Evolutionary conservation across 2,113 vertebrate genomes (phyloP).

Genomic region (Galemys pyrenaicus): DNA sequence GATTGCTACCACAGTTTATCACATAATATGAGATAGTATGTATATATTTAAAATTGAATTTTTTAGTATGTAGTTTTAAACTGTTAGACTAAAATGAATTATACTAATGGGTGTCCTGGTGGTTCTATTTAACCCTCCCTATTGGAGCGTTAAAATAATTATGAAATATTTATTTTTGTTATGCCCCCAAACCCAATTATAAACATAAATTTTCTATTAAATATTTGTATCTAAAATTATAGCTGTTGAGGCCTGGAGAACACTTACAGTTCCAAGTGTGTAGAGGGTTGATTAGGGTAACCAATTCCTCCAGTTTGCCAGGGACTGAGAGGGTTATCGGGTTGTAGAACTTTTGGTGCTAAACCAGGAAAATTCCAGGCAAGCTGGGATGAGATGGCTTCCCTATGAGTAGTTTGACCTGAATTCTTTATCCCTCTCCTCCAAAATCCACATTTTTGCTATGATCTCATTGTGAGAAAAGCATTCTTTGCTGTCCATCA

Average conservation of each 20-base stretch:
- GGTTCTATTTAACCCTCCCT: background rate
- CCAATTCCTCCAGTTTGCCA: background rate
- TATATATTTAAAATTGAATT: slow-evolving; percentile 66
- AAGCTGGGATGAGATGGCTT: background rate
- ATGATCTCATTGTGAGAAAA: background rate
- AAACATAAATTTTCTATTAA: background rate
- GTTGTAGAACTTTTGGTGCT: background rate
- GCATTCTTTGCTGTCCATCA: background rate
- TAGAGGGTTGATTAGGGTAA: background rate
- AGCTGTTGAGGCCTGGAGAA: background rate
- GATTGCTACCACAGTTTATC: slow-evolving; percentile 42
- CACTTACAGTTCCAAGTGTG: background rate
- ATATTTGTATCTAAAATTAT: background rate
- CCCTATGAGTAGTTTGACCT: background rate
- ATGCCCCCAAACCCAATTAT: background rate
- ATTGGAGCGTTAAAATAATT: slow-evolving; percentile 12
- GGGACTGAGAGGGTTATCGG: background rate
- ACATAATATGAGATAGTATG: background rate
- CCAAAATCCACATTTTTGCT: background rate
- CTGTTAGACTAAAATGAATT: slow-evolving; percentile 64
- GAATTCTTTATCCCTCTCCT: background rate
- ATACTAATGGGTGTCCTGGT: slow-evolving; percentile 24
- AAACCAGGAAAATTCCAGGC: background rate
- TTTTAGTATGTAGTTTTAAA: slow-evolving; percentile 40
- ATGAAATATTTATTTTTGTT: slow-evolving; percentile 17